Evolutionary conservation across 2,888 invertebrate species (phyloP).

Genomic region (Eupeodes luniger): DNA sequence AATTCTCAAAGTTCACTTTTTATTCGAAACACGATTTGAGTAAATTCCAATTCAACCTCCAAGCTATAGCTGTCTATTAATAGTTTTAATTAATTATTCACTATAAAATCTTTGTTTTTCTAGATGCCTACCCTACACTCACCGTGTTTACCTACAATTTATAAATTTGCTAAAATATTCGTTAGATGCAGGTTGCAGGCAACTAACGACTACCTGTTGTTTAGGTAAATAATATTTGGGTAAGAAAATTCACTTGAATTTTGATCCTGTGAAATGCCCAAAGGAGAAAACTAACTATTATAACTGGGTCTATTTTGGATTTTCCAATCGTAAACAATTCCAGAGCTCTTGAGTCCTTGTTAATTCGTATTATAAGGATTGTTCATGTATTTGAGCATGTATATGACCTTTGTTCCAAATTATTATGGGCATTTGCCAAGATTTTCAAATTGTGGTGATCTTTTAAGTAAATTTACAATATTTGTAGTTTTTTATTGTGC

Average conservation of each 20-base stretch:
- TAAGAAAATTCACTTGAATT: constrained; percentile 11
- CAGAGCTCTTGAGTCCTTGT: constrained; percentile 40
- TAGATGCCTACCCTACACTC: no score
- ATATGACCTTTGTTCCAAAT: constrained; percentile 17
- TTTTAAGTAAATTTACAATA: constrained; percentile 10
- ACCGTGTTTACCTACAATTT: not conserved
- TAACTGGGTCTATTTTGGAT: constrained; percentile 52
- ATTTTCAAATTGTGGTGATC: constrained; percentile 12
- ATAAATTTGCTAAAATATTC: not conserved
- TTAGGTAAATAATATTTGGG: constrained; percentile 40
- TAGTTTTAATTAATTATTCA: no score
- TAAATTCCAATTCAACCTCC: not conserved
- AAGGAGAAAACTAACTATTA: not conserved
- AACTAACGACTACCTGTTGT: constrained; percentile 53
- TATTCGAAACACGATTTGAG: not conserved
- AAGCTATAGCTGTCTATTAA: no score
- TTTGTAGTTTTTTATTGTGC: constrained; percentile 13
- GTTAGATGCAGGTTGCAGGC: not conserved
- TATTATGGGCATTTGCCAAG: constrained; percentile 28
- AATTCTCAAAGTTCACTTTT: not conserved
- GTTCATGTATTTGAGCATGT: not conserved
- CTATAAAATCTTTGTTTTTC: no score
- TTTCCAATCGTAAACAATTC: constrained; percentile 54
- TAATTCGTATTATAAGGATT: constrained; percentile 3
- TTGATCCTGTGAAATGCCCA: constrained; percentile 18